phyloP scores from a whole-genome alignment of 2,797 vertebrate species.

The Vespertilio murinus region DNA sequence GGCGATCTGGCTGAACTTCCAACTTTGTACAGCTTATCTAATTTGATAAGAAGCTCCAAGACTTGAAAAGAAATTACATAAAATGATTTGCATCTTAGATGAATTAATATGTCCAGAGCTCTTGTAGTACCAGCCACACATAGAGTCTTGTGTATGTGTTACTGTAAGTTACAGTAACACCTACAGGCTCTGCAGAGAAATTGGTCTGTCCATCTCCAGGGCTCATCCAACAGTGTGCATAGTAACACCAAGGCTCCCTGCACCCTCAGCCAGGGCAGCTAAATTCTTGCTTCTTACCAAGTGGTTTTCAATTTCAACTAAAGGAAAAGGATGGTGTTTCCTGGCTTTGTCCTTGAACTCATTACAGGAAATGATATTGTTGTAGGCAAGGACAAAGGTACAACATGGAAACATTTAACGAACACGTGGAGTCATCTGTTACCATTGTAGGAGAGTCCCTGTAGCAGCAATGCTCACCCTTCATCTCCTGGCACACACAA shows the following conservation, averaged over 20 bases:
- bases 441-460: neutral
- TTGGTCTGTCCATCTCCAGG: neutral
- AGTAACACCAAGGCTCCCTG: neutral
- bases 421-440: neutral
- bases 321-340: slow-evolving; percentile 62
- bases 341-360: slow-evolving; percentile 57
- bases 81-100: slow-evolving; percentile 33
- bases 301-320: slow-evolving; percentile 37
- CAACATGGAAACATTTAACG: neutral
- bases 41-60: slow-evolving; percentile 48
- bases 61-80: slow-evolving; percentile 33
- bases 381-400: slow-evolving; percentile 37
- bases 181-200: neutral
- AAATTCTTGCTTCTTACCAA: slow-evolving; percentile 17
- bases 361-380: slow-evolving; percentile 48
- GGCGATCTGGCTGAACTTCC: neutral
- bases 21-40: neutral
- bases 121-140: neutral
- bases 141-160: neutral
- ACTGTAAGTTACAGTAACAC: neutral
- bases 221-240: neutral
- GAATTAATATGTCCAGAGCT: neutral
- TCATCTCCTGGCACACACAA: neutral
- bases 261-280: neutral
- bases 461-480: neutral